A percentile compares a stretch with the other conserved stretches of the same genome.
Evolutionary conservation across 64 coral and sea anemone species (phyloP).

Genomic region (Astreopora myriophthalma): DNA sequence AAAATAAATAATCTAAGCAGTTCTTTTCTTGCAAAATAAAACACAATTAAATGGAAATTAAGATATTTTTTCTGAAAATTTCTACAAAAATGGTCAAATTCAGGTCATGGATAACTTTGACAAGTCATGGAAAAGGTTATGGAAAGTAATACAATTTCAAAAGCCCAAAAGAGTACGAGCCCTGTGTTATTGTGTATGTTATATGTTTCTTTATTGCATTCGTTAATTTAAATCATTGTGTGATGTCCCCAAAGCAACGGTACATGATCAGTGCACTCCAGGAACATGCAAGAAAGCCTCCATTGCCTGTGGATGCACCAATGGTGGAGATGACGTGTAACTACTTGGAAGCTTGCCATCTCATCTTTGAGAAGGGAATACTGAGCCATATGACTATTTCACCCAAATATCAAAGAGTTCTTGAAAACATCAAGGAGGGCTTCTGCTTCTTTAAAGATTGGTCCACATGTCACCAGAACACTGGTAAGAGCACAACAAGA

Average conservation of each 20-base stretch:
- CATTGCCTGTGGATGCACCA: background rate
- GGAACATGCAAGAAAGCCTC: background rate
- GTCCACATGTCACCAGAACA: background rate
- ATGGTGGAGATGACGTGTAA: background rate
- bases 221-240: background rate
- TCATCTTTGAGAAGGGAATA: constrained; percentile 13
- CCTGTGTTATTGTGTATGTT: too few species aligned
- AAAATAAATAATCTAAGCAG: too few species aligned
- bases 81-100: too few species aligned
- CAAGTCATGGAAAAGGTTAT: too few species aligned
- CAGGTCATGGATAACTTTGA: too few species aligned
- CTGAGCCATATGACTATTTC: background rate
- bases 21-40: too few species aligned
- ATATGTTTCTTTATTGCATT: too few species aligned
- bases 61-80: too few species aligned
- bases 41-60: too few species aligned
- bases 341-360: constrained; percentile 9
- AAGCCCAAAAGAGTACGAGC: too few species aligned
- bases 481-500: background rate
- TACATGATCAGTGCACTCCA: constrained; percentile 17
- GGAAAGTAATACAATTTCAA: too few species aligned
- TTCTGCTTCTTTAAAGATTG: background rate
- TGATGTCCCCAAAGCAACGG: background rate
- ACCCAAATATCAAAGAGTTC: background rate
- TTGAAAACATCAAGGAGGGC: background rate